Evolutionary conservation across 2,888 invertebrate species (phyloP), one percentile per base, ranked within the genome.

Genomic region (Camponotus fellah): DNA sequence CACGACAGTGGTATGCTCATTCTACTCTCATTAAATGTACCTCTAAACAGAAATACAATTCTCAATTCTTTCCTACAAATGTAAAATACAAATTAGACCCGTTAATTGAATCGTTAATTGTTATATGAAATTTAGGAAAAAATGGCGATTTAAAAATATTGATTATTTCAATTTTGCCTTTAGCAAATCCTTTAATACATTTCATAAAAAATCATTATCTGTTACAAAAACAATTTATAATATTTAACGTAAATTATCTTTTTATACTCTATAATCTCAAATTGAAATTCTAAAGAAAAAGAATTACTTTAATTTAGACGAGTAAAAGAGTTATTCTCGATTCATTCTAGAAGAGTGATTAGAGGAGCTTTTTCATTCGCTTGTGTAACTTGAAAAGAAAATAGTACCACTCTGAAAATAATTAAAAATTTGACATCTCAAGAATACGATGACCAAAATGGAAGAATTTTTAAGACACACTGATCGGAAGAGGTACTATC

Each of bases 381-480:
- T 8, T 12, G 21, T 21, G 26, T 26, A 72, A 58, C 40, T 58
- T 3, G 12, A 9, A 72, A 58, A 58, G 26, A 32, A 72, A 21
- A 58, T 34, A 34, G 17, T 21, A 10, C 21, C 5, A 58, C 3
- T 58, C 21, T 58, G 12, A 12, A 8, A 8, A 46, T 8, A 21
- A 2, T 53, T 53, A 58, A n/a, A 21, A 58, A 72, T 1, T 10
- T 17, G 21, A 0, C 12, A 26, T 26, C 26, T 2, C 17, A n/a
- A 26, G 58, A n/a, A 58, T 10, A 58, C 10, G 14, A 8, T 2
- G 17, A 34, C 10, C 56, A 26, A 58, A 26, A 9, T 10, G 8
- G 17, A 40, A 60, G 10, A 72, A 60, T 72, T 72, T 17, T 72
- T 58, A 60, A 12, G 26, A 26, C 26, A 40, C 49, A 75, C 64